Base-by-base conservation (phyloP, 2,113 vertebrate species). In the Peromyscus polionotus region DNA sequence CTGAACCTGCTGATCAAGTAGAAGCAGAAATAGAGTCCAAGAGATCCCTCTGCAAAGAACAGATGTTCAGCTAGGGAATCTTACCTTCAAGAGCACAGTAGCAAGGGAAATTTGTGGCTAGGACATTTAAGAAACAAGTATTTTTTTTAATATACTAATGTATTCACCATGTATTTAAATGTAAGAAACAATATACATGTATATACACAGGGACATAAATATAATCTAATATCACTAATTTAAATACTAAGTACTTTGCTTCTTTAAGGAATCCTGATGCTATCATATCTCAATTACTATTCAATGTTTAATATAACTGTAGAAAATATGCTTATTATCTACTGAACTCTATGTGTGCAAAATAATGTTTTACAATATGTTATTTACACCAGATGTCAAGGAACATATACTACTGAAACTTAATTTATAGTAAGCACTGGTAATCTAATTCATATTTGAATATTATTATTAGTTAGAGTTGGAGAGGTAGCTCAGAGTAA, bases 61-160 rank as follows among this genome's bases (percentile, higher is more conserved):
- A 7, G 17, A 45, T 31, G 10, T 93, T 86, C 91, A n/a, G 5
- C 12, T 57, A 39, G 54, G 9, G 26, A 85, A 93, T 20, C 11
- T 68, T 90, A 91, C 42, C 59, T 39, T 20, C 45, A 77, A 54
- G 39, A 94, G 16, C 2, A 79, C 6, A 90, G 73, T 12, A 10
- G 36, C 33, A 7, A 86, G 42, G 17, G 36, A 16, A 95, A 92
- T 6, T 75, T 84, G 26, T 12, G 12, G 48, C 20, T 75, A 73
- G 12, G 61, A 39, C 31, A 94, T 31, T 42, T 20, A 11, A 63
- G 63, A 61, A 36, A 72, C 10, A 67, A 68, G 19, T 84, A 31
- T 88, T 94, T 85, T 90, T 76, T 42, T 76, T 42, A 93, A 93
- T 59, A 10, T 12, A 70, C n/a, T 95, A 79, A 77, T 89, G 80